Evolutionary conservation across 2,797 vertebrate genomes (phyloP).

Genomic region (Helostoma temminkii): DNA sequence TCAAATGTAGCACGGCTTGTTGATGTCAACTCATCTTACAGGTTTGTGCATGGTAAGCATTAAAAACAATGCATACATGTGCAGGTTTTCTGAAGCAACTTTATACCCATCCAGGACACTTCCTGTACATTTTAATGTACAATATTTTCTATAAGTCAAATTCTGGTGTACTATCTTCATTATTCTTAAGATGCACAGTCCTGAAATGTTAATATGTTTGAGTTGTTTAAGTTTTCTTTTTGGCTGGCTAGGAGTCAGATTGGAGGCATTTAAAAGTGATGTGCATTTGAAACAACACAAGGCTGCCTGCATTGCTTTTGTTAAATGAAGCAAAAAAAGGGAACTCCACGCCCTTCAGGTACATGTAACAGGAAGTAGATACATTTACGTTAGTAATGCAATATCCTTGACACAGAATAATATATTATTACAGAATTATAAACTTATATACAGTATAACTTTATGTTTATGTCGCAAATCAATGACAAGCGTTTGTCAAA

Average conservation of each 20-base stretch:
- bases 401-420: neutral
- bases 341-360: slow-evolving; percentile 9
- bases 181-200: neutral
- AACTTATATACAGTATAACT: neutral
- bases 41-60: neutral
- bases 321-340: slow-evolving; percentile 5
- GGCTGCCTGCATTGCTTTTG: neutral
- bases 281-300: neutral
- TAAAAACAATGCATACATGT: neutral
- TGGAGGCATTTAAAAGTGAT: neutral
- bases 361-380: no score
- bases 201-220: neutral
- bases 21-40: neutral
- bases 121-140: neutral
- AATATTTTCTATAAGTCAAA: neutral
- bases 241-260: neutral
- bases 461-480: rapidly evolving
- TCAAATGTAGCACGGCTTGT: neutral
- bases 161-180: neutral
- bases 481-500: neutral
- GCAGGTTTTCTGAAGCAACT: neutral
- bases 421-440: no score
- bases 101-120: neutral
- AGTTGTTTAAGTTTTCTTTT: neutral
- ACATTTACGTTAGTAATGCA: neutral